These are phyloP conservation scores for Incurvaria masculella DNA, from an alignment of 2,888 invertebrate genomes.

Conservation along the genomic window DNA sequence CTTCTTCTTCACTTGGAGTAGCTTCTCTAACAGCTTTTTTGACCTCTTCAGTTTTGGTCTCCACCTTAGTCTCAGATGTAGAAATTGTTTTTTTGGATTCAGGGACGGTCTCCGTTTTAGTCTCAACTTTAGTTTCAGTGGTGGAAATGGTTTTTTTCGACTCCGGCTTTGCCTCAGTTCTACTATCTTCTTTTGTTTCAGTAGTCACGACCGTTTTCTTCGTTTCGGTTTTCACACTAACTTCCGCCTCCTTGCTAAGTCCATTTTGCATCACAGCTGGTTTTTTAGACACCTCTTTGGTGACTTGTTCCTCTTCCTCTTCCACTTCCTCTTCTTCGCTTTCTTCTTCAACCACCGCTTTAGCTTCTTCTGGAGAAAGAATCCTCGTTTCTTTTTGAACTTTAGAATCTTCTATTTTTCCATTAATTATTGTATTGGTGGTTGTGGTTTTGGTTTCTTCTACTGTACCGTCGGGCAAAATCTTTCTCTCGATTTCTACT, in stretches of 20 bases:
- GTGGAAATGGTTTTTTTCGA: conserved; percentile 1
- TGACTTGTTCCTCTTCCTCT: conserved; percentile 27
- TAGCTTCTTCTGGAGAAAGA: conserved; percentile 33
- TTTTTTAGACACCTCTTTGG: conserved; percentile 14
- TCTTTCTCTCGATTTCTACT: conserved; percentile 39
- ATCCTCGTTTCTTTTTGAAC: conserved; percentile 44
- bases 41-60: conserved; percentile 7
- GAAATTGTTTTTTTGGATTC: conserved; percentile 1
- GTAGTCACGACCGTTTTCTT: too few species aligned
- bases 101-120: conserved; percentile 11
- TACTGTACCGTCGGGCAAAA: conserved; percentile 37
- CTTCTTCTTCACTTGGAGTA: conserved; percentile 22
- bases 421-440: conserved; percentile 43
- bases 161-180: conserved; percentile 1
- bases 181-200: neutral
- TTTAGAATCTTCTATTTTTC: conserved; percentile 36
- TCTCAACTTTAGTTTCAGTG: conserved; percentile 13
- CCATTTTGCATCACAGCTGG: conserved; percentile 9
- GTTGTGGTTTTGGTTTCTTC: conserved; percentile 46
- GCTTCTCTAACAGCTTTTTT: conserved; percentile 13
- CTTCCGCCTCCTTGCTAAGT: too few species aligned
- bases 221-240: too few species aligned
- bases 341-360: conserved; percentile 10
- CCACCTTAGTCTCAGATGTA: conserved; percentile 11
- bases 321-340: conserved; percentile 17